phyloP scores from a whole-genome alignment of 2,797 vertebrate genomes.

The Rhincodon typus region DNA sequence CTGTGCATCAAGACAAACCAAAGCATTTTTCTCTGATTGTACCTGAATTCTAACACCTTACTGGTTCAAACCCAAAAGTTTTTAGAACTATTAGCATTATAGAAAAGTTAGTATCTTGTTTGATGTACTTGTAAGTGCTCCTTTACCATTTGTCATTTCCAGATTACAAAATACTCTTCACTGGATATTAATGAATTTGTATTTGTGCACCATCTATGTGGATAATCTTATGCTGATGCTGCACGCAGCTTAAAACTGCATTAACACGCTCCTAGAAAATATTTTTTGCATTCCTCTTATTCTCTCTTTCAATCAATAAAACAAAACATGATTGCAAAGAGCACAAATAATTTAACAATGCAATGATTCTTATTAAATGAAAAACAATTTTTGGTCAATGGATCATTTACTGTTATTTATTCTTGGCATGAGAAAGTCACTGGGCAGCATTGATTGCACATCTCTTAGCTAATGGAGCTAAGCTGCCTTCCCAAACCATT shows the following conservation, averaged over 20 bases:
- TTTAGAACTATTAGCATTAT: background rate
- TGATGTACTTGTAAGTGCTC: background rate
- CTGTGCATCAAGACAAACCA: no score
- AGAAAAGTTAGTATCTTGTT: background rate
- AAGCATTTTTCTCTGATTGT: background rate
- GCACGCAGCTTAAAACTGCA: background rate
- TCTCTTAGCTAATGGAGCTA: no score
- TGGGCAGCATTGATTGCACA: no score
- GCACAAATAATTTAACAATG: background rate
- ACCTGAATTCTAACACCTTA: background rate
- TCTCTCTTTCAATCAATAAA: background rate
- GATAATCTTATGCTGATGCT: background rate
- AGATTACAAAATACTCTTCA: background rate
- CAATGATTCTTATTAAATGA: background rate
- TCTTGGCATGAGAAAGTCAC: no score
- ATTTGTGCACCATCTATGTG: background rate
- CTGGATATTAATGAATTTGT: background rate
- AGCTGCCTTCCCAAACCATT: background rate
- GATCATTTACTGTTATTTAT: background rate
- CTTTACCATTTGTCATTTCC: background rate
- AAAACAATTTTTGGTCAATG: background rate
- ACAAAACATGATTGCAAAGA: background rate
- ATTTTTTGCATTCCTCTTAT: background rate
- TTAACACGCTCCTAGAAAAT: background rate
- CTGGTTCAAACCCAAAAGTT: background rate